Evolutionary conservation across 2,113 vertebrate genomes (phyloP).

Genomic region (Myotis lucifugus): DNA sequence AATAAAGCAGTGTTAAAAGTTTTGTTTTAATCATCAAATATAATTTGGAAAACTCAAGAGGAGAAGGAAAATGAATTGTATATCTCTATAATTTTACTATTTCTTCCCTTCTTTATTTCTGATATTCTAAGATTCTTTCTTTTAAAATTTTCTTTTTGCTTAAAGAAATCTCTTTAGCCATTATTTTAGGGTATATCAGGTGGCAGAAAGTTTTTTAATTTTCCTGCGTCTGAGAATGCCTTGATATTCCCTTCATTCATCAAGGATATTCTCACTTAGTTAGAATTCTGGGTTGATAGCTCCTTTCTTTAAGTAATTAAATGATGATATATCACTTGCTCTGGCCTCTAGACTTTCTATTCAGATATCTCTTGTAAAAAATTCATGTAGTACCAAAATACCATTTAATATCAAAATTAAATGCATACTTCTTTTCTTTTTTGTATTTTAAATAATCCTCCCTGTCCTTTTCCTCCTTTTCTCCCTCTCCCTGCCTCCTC

Average conservation of each 20-base stretch:
- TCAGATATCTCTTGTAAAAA: background rate
- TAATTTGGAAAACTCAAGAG: background rate
- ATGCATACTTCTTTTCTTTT: background rate
- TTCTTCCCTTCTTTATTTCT: background rate
- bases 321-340: accelerated
- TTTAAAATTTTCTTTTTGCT: background rate
- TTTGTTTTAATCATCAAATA: background rate
- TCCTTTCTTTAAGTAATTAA: too few relatives aligned
- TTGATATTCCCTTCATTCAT: accelerated
- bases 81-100: background rate
- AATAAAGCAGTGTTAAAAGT: background rate
- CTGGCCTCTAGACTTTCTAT: accelerated
- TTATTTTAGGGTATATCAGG: background rate
- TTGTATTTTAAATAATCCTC: background rate
- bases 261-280: accelerated
- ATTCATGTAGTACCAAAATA: background rate
- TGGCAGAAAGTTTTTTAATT: background rate
- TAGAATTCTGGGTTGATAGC: accelerated
- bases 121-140: background rate
- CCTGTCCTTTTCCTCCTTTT: background rate
- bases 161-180: background rate
- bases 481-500: too few relatives aligned
- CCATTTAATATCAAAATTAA: background rate
- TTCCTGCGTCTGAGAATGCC: background rate
- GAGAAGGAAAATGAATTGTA: background rate